Evolutionary conservation across 1,140 invertebrate species (phyloP).

Genomic region (Pseudomyrmex sp.): DNA sequence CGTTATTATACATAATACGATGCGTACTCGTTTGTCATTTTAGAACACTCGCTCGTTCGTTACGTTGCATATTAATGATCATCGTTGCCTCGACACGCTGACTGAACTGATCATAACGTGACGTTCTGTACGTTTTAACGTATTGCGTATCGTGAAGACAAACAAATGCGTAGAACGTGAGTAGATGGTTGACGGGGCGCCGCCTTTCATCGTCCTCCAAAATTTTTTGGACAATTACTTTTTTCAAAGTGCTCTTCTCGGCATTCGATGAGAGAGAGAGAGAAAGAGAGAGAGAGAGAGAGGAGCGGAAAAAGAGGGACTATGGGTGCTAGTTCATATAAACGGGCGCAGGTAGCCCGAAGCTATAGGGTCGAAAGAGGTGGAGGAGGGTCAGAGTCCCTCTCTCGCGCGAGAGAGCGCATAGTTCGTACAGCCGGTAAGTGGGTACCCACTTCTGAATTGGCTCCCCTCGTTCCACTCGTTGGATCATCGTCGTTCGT

Average conservation of each 20-base stretch:
- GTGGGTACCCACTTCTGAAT: conserved; percentile 85
- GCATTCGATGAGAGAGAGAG: conserved; percentile 7
- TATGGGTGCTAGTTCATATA: conserved; percentile 71
- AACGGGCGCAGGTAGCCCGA: conserved; percentile 76
- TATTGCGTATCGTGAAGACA: background rate
- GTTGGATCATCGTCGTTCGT: conserved; percentile 85
- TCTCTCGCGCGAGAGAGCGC: conserved; percentile 48
- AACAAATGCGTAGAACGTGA: background rate
- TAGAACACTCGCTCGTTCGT: conserved; percentile 9
- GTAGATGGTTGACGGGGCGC: conserved; percentile 7
- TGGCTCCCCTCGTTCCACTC: conserved; percentile 80
- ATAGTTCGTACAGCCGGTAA: conserved; percentile 75
- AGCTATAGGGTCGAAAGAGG: conserved; percentile 74
- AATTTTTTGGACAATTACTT: conserved; percentile 69
- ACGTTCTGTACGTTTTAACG: conserved; percentile 2
- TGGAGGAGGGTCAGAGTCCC: conserved; percentile 72
- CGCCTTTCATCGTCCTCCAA: conserved; percentile 27
- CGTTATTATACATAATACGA: conserved; percentile 34
- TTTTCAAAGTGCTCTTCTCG: conserved; percentile 61
- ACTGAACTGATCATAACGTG: background rate
- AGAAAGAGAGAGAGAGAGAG: conserved; percentile 38
- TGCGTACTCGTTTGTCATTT: conserved; percentile 23
- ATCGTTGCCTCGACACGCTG: background rate
- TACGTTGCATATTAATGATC: conserved; percentile 18
- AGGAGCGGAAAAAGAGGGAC: conserved; percentile 43